Conservation (phyloP, 2,113 vertebrate genomes). For the Pseudonaja textilis region DNA sequence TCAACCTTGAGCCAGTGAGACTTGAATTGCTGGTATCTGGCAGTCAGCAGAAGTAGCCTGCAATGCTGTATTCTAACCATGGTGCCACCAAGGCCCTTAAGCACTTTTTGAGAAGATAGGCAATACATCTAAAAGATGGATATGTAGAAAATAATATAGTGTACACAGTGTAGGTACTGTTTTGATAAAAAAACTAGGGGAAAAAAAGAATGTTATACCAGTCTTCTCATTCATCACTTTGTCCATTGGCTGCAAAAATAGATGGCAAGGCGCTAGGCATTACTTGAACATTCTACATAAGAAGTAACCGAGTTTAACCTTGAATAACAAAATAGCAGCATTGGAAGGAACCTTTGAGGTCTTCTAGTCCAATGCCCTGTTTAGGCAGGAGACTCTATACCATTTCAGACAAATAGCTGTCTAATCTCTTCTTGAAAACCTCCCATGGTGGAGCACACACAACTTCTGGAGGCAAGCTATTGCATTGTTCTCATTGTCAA, state of each 20-base stretch:
- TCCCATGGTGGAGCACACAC: too few relatives aligned
- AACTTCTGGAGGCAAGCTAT: too few relatives aligned
- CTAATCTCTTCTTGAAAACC: too few relatives aligned
- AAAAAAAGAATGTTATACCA: background rate
- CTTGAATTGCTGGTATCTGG: too few relatives aligned
- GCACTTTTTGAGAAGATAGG: background rate
- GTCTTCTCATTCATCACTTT: background rate
- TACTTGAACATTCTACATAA: background rate
- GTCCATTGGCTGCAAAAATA: background rate
- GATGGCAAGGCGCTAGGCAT: background rate
- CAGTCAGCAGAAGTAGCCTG: too few relatives aligned
- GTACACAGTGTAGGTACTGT: background rate
- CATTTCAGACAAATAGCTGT: too few relatives aligned
- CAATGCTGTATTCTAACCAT: too few relatives aligned
- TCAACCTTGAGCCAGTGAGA: too few relatives aligned
- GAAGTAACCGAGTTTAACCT: background rate
- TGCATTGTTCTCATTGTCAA: too few relatives aligned
- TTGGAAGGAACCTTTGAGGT: too few relatives aligned
- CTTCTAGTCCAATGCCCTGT: too few relatives aligned
- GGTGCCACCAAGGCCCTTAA: background rate
- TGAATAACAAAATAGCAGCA: background rate
- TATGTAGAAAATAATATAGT: background rate
- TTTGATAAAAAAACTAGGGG: background rate
- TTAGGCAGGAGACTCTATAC: too few relatives aligned
- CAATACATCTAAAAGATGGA: background rate